phyloP scores from a whole-genome alignment of 2,113 vertebrate genomes.

The Carollia perspicillata region DNA sequence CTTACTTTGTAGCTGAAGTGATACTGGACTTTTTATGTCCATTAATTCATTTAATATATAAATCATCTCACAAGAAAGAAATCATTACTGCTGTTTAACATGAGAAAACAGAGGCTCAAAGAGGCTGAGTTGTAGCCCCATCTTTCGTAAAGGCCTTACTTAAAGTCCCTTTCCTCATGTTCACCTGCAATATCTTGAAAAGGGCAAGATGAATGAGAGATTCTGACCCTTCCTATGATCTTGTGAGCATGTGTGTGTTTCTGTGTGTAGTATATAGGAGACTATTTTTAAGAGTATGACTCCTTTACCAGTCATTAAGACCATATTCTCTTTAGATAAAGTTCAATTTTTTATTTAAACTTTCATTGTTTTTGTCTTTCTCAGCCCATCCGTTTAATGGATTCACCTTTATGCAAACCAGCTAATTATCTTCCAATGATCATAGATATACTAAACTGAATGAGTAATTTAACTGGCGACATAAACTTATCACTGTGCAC shows the following conservation, averaged over 20 bases:
- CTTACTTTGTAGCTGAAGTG: too few relatives aligned
- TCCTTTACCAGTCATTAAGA: neutral
- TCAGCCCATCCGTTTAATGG: too few relatives aligned
- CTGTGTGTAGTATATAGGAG: neutral
- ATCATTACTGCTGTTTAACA: fast-evolving
- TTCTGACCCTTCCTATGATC: neutral
- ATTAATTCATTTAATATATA: neutral
- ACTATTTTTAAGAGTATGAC: neutral
- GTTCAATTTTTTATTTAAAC: neutral
- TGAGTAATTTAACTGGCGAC: neutral
- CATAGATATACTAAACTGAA: neutral
- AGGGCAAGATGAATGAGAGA: neutral
- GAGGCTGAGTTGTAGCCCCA: neutral
- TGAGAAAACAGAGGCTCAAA: neutral
- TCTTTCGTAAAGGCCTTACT: neutral
- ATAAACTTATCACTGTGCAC: neutral
- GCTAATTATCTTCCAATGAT: neutral
- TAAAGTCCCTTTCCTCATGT: neutral
- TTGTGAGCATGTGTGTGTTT: neutral
- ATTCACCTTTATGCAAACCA: neutral
- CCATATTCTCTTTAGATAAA: neutral
- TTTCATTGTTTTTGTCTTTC: neutral
- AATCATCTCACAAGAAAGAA: too few relatives aligned
- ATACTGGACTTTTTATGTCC: fast-evolving
- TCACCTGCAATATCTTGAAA: neutral